phyloP scores from a whole-genome alignment of 2,113 vertebrate genomes.

The Chinchilla lanigera region DNA sequence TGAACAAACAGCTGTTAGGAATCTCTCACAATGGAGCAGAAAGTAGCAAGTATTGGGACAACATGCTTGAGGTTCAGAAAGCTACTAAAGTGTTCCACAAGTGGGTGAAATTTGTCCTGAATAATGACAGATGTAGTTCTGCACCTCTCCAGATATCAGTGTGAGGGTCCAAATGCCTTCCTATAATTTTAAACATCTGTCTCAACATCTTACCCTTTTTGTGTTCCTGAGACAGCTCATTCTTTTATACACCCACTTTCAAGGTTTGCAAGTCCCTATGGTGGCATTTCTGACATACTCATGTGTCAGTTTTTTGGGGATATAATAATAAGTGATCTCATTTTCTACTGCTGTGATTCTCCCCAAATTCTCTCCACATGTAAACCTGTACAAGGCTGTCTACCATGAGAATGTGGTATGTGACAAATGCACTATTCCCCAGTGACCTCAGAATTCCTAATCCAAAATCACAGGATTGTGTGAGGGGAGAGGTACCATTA shows the following conservation, averaged over 20 bases:
- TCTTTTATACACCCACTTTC: background rate
- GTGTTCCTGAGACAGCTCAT: background rate
- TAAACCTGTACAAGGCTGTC: background rate
- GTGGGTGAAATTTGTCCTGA: background rate
- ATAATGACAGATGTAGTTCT: background rate
- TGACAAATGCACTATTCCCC: background rate
- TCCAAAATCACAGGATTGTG: background rate
- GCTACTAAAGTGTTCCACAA: background rate
- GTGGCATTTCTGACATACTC: background rate
- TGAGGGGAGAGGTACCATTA: background rate
- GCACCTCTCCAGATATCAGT: background rate
- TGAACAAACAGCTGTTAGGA: background rate
- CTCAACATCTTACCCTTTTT: accelerated
- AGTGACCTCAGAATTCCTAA: background rate
- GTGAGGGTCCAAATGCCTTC: background rate
- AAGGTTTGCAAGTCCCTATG: background rate
- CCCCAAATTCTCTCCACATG: background rate
- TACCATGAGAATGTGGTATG: background rate
- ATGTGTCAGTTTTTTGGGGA: accelerated
- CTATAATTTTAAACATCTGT: background rate
- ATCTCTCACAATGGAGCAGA: background rate
- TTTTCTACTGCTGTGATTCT: background rate
- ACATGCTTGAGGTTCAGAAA: background rate
- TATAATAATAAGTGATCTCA: background rate
- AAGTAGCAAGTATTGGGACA: background rate